Base-by-base conservation (phyloP, 1,140 invertebrate species). In the Pemphigus obesinymphae region DNA sequence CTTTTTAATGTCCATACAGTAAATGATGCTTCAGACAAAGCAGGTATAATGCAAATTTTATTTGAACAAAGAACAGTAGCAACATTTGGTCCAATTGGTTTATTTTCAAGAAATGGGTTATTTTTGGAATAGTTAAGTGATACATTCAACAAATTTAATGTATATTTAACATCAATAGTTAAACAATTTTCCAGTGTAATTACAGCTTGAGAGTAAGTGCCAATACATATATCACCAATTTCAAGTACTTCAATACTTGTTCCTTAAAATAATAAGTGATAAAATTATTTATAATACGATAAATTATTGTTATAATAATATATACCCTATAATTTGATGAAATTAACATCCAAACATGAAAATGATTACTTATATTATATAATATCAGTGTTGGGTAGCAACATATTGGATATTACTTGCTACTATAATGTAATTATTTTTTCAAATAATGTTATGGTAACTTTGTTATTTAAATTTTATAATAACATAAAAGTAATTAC, bases 201-300 rank as follows among this genome's bases (percentile, higher is more conserved):
- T 45, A 80, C 55, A 20, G 37, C 76, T 80, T 80, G 76, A 80
- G 76, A 80, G 23, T 80, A 80, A 43, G 76, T 80, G 17, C 76
- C 76, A 80, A 80, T 80, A 45, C 76, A 80, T 17, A 63, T 40
- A 80, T 80, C 55, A 63, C 76, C 76, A 45, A 80, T 80, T 40
- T 80, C 76, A n/a, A 80, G 55, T n/a, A 15, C 58, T 61, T 80
- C 23, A 45, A 23, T 61, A 1, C 29, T 61, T 43, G 23, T 43
- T 20, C 17, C 53, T 61, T n/a, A n/a, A 73, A 50, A n/a, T n/a
- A n/a, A n/a, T n/a, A n/a, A n/a, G n/a, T n/a, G n/a, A n/a, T n/a
- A n/a, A n/a, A n/a, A n/a, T n/a, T n/a, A n/a, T n/a, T n/a, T n/a
- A n/a, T n/a, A n/a, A n/a, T n/a, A n/a, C n/a, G n/a, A n/a, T n/a